Percentiles rank a stretch among this genome's conserved stretches.
phyloP scores from a whole-genome alignment of 64 coral and sea anemone species.

The Cladopsammia gracilis region DNA sequence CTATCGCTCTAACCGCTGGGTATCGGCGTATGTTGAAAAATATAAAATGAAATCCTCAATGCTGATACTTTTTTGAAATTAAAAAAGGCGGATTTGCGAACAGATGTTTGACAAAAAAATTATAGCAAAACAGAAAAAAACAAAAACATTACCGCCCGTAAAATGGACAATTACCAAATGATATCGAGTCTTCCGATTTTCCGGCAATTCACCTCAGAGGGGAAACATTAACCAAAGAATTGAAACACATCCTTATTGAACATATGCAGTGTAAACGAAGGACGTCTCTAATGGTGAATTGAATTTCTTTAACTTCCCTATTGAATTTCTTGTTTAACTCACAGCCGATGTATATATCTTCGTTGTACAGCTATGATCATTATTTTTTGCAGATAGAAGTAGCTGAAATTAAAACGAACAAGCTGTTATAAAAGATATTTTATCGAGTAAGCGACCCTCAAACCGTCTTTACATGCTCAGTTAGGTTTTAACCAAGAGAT shows the following conservation, averaged over 20 bases:
- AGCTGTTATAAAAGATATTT: neutral
- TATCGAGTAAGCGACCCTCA: too few species aligned
- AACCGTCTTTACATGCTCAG: too few species aligned
- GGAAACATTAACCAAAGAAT: neutral
- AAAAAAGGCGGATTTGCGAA: neutral
- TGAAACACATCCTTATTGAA: neutral
- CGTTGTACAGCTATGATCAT: neutral
- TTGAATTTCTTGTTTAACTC: neutral
- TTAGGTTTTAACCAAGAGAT: neutral
- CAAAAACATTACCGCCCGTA: neutral
- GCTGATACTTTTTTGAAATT: neutral
- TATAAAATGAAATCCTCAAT: neutral
- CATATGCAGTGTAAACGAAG: too few species aligned
- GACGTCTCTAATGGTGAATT: neutral
- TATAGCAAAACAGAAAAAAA: neutral
- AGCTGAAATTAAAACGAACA: neutral
- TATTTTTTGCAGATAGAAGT: too few species aligned
- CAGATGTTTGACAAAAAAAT: neutral
- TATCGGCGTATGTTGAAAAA: too few species aligned
- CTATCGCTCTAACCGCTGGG: too few species aligned
- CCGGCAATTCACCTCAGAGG: neutral
- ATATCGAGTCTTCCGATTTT: neutral
- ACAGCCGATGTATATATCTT: too few species aligned
- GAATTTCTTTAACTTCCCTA: neutral
- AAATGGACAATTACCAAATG: conserved; percentile 13